A percentile compares a stretch with the other conserved stretches of the same genome.
phyloP scores from a whole-genome alignment of 2,113 vertebrate species.

The Gavia stellata region DNA sequence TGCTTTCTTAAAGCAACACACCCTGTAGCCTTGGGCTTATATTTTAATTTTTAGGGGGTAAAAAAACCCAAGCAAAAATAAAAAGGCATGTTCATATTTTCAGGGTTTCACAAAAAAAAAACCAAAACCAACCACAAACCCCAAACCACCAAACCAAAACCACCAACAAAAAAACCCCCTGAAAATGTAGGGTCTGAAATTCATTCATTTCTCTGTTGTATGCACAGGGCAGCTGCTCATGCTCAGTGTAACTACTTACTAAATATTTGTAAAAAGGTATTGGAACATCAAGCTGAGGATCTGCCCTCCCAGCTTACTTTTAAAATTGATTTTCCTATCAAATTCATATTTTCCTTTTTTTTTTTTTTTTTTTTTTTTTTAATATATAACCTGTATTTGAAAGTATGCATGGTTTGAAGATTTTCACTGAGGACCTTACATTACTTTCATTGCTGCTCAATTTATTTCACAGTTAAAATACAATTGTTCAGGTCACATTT shows the following conservation, averaged over 20 bases:
- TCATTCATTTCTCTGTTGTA: rapidly evolving
- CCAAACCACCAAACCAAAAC: background rate
- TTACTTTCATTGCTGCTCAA: background rate
- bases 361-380: background rate
- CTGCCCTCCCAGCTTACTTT: background rate
- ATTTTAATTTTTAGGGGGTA: background rate
- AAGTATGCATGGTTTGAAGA: background rate
- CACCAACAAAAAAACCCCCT: rapidly evolving
- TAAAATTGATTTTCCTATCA: background rate
- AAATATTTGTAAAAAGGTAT: background rate
- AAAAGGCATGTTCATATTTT: background rate
- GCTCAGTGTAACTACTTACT: background rate
- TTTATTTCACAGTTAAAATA: background rate
- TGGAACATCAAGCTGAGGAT: background rate
- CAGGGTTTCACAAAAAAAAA: background rate
- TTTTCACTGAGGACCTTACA: background rate
- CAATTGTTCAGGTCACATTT: background rate
- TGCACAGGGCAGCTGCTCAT: background rate
- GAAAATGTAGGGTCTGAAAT: background rate
- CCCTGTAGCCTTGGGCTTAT: background rate
- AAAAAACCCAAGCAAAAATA: background rate
- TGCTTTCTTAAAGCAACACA: background rate
- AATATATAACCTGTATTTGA: background rate
- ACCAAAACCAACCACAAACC: background rate
- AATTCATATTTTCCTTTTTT: background rate